These are phyloP conservation scores for Acanthopleura granulata DNA, from an alignment of 2,888 invertebrate genomes.

Conservation along the genomic window DNA sequence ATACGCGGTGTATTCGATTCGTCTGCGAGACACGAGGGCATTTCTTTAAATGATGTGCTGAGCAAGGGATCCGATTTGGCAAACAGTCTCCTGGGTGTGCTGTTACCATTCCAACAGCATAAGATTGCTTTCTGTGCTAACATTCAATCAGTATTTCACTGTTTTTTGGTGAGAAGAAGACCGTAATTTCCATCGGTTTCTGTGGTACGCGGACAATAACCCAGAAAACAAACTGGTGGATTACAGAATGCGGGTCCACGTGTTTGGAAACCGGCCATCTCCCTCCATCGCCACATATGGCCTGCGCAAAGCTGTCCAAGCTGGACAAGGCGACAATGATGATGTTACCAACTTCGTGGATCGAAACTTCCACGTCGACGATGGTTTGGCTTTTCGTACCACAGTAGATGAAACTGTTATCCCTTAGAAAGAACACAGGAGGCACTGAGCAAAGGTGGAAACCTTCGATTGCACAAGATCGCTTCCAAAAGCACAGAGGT, in stretches of 20 bases:
- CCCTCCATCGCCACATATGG: constrained; percentile 24
- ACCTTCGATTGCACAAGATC: constrained; percentile 24
- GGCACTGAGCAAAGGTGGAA: constrained; percentile 18
- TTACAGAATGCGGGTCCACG: constrained; percentile 27
- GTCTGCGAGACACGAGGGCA: constrained; percentile 22
- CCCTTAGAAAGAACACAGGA: constrained; percentile 24
- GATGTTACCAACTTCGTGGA: constrained; percentile 23
- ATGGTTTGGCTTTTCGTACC: constrained; percentile 22
- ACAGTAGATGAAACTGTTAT: background rate
- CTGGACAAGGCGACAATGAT: background rate
- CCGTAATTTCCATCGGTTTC: constrained; percentile 25
- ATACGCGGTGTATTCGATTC: constrained; percentile 27
- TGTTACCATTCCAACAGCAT: constrained; percentile 26
- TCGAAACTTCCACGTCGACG: constrained; percentile 28
- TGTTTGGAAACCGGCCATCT: constrained; percentile 28
- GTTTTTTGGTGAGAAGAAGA: constrained; percentile 26
- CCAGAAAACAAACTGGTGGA: constrained; percentile 18
- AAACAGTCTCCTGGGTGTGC: constrained; percentile 27
- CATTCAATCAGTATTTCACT: constrained; percentile 29
- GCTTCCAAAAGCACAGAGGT: constrained; percentile 23
- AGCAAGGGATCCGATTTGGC: constrained; percentile 27
- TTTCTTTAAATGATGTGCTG: constrained; percentile 26
- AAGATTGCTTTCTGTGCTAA: constrained; percentile 22
- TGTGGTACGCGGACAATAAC: constrained; percentile 27
- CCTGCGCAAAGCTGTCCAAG: constrained; percentile 20